phyloP scores from a whole-genome alignment of 2,113 vertebrate species.

The Hippolais icterina region DNA sequence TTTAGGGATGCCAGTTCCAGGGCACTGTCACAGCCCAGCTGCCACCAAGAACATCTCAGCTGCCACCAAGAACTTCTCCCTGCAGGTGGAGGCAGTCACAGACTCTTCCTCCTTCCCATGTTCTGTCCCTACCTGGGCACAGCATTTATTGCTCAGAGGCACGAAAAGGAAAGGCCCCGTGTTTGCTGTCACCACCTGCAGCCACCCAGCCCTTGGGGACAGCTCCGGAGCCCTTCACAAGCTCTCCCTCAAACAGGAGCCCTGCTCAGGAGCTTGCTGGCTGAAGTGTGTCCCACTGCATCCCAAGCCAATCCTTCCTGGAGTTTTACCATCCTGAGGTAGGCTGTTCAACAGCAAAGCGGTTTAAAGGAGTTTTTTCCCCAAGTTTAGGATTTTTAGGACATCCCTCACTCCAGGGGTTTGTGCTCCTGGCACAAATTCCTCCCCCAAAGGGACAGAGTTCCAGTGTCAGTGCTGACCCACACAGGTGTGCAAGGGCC shows the following conservation, averaged over 20 bases:
- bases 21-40: neutral
- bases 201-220: neutral
- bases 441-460: neutral
- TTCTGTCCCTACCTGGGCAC: neutral
- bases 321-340: neutral
- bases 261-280: neutral
- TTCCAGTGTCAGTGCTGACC: neutral
- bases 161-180: too few species aligned
- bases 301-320: neutral
- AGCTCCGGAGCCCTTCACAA: neutral
- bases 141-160: neutral
- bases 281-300: neutral
- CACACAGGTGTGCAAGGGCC: neutral
- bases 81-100: neutral
- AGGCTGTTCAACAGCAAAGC: neutral
- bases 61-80: neutral
- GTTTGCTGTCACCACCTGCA: neutral
- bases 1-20: neutral
- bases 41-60: accelerated
- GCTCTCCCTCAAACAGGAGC: neutral
- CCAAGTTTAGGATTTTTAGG: neutral
- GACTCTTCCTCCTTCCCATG: neutral
- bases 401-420: accelerated
- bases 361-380: neutral
- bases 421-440: neutral